Base-by-base conservation (phyloP, 1,140 invertebrate species). In the Drosophila mojavensis region DNA sequence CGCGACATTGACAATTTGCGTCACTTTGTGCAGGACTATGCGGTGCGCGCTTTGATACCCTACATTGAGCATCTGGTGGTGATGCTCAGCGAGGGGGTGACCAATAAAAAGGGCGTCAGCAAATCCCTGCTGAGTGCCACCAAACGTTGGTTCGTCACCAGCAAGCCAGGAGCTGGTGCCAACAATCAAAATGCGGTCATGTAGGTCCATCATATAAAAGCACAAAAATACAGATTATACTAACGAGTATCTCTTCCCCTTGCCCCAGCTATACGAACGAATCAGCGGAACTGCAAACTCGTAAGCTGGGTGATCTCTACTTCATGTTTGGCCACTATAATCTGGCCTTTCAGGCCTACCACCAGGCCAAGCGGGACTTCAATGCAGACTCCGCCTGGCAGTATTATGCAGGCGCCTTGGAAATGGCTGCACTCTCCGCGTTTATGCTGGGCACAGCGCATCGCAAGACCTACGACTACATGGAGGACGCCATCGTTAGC, bases 301-400 rank as follows among this genome's bases (percentile, higher is more conserved):
- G 98, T 66, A 95, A 98, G 64, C 92, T 99, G 41, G 99, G 97
- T 5, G 99, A 99, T 93, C 93, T 99, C 0, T 98, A 97, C 92
- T 99, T 99, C 91, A 96, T 99, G 94, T 98, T 99, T 92, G 97
- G 98, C 9, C 95, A 98, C 80, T 99, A 99, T 93, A 95, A 96
- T 72, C 93, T 97, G 59, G 97, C 99, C 1, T 99, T 98, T 93
- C 97, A 94, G 88, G 95, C 97, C 0, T 99, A 99, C 93, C 98
- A 99, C 92, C 95, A 97, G 15, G 97, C 98, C 10, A 99, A 99
- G 93, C 95, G 98, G 69, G 99, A 99, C 90, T 99, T 99, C 93
- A 96, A 97, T 81, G 96, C 96, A 15, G 98, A 99, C 92, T 97
- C 98, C 83, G 98, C 98, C 0, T 99, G 98, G 98, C 93, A 99